These are phyloP conservation scores for Acanthosoma haemorrhoidale DNA, from an alignment of 2,888 invertebrate genomes.

Conservation along the genomic window DNA sequence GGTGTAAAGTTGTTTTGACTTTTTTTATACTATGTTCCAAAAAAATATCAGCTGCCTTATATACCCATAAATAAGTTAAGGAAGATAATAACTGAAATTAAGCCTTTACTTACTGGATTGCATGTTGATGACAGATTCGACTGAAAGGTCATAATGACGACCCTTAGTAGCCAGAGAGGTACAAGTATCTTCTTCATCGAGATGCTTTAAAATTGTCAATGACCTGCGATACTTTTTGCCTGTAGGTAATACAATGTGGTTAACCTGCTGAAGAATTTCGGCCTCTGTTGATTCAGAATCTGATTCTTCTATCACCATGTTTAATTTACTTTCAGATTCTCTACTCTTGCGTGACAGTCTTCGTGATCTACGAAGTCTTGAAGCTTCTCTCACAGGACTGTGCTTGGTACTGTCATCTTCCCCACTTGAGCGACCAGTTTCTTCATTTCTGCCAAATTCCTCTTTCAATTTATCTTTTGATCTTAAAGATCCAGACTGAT, in stretches of 20 bases:
- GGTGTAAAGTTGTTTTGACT: no score
- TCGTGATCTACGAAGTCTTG: slow-evolving; percentile 13
- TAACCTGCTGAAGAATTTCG: background rate
- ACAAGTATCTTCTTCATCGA: background rate
- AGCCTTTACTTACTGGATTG: slow-evolving; percentile 19
- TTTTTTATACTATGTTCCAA: no score
- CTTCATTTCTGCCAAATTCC: background rate
- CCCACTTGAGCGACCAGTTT: background rate
- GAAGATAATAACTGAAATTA: no score
- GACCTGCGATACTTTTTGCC: slow-evolving; percentile 30
- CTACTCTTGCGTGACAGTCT: slow-evolving; percentile 1
- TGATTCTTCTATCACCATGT: slow-evolving; percentile 23
- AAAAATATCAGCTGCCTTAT: no score
- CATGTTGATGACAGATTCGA: slow-evolving; percentile 15
- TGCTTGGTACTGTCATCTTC: slow-evolving; percentile 17
- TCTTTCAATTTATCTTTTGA: background rate
- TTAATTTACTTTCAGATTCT: background rate
- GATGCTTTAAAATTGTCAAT: background rate
- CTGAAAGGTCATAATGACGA: background rate
- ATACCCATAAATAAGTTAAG: no score
- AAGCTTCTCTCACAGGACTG: slow-evolving; percentile 7
- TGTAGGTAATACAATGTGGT: slow-evolving; percentile 15
- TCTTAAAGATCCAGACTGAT: slow-evolving; percentile 1
- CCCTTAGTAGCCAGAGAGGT: background rate
- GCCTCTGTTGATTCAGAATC: slow-evolving; percentile 9